Base-by-base conservation (phyloP, 92 coral and sea anemone species). In the Paramuricea clavata region DNA sequence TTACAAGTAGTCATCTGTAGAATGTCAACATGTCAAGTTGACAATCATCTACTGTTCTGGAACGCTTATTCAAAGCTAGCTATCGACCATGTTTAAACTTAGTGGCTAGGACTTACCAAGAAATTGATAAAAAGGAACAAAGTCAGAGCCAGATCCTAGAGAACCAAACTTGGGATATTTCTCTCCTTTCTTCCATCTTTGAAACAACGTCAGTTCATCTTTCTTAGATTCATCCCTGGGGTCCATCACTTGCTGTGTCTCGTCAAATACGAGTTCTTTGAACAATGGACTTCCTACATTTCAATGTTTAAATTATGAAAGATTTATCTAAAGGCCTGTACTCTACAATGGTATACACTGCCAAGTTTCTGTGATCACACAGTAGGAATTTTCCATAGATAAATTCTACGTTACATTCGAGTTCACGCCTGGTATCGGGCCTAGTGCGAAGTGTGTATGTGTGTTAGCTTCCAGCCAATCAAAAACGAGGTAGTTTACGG, bases 141-240 rank as follows among this genome's bases (percentile, higher is more conserved):
- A 92, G 36, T 92, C 93, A 30, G 93, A 89, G 21, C 92, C 95
- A 7, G 95, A 92, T 25, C 93, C 92, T 49, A 92, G 88, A 4
- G 76, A 77, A 0, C 71, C 49, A 32, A 89, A 83, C 27, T 54
- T 71, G 6, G 95, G 95, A 23, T 81, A 78, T 39, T 44, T 33
- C 30, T 12, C 49, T 12, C 26, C 35, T 10, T 54, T 23, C 26
- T 77, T 77, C 83, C 83, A 77, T 56, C 83, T 87, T 74, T 89
- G 91, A 42, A 72, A 86, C 31, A 92, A 71, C 3, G 93, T 72
- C 42, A 82, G 71, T 61, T 89, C 79, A 12, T 74, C 90, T 34
- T 86, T 86, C 31, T 92, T 89, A 12, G 90, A 92, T 52, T 89
- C 68, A 27, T 77, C 69, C 30, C 83, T 89, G n/a, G 95, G 93